Percentiles rank a stretch among this genome's conserved stretches.
Conservation (phyloP, 2,797 vertebrate species). For the Clarias laeviceps region DNA sequence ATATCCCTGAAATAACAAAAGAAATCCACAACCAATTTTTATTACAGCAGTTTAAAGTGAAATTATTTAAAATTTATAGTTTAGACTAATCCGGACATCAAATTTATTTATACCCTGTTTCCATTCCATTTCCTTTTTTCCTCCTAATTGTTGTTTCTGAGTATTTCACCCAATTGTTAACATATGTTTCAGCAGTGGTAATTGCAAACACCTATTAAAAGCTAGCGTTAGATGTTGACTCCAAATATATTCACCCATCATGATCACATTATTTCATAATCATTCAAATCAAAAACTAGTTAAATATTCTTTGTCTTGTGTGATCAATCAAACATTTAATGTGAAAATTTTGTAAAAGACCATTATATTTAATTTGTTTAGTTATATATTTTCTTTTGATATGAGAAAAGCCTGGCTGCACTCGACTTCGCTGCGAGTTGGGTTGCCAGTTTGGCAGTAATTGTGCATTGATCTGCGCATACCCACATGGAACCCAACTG, state of each 20-base stretch:
- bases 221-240: neutral
- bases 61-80: conserved; percentile 4
- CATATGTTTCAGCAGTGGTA: conserved; percentile 6
- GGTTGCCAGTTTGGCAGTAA: conserved; percentile 70
- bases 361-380: conserved; percentile 33
- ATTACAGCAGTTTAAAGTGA: neutral
- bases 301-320: too few species aligned
- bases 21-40: neutral
- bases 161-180: conserved; percentile 1
- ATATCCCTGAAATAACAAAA: neutral
- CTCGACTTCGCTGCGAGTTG: conserved; percentile 68
- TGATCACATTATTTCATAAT: neutral
- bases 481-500: conserved; percentile 72
- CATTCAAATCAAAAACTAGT: too few species aligned
- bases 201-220: neutral
- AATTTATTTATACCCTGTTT: neutral
- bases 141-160: neutral
- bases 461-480: conserved; percentile 64
- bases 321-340: neutral
- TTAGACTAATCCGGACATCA: neutral
- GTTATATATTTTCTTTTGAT: conserved; percentile 54
- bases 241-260: neutral
- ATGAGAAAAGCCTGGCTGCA: conserved; percentile 69
- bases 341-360: conserved; percentile 16
- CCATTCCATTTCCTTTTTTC: neutral